Evolutionary conservation across 2,888 invertebrate species (phyloP), one percentile per base, ranked within the genome.

Genomic region (Colletes collaris): DNA sequence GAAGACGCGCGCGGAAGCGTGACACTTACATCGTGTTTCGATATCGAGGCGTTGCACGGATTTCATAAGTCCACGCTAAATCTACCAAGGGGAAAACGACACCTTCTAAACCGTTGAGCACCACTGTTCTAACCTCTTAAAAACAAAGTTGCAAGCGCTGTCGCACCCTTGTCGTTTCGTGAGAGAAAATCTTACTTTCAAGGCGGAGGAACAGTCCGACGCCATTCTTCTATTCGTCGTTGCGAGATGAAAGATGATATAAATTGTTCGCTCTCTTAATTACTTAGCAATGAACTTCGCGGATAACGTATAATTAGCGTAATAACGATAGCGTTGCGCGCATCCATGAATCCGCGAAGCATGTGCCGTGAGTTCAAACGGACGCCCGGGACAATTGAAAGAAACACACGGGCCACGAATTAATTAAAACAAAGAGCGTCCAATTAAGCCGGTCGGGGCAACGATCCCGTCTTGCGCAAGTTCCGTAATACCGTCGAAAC

Each of bases 371-470:
- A 50, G 58, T 59, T 50, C 16, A 35, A 50, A 58, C 16, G n/a
- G 40, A 13, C 60, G 66, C 19, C 19, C 16, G 58, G n/a, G 68
- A 76, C 77, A 76, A 69, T 76, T 58, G 76, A 53, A 65, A 44
- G 49, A 65, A 58, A 67, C 55, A 50, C 70, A 16, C 53, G 35
- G 13, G 62, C 37, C 40, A 50, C 46, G 66, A 74, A 66, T 79
- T 77, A 72, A 77, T 77, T 67, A 68, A 72, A 72, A 79, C 70
- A 76, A 79, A 50, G 77, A 77, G 56, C 55, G 50, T 16, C 63
- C 78, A 79, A 79, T 79, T 77, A 79, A 71, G 19, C 8, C 40
- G 52, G n/a, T n/a, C 27, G 49, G 74, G 53, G 60, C 60, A 79
- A 69, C 53, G 68, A 80, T 80, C 80, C 46, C 46, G 46, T 11